Evolutionary conservation across 2,888 invertebrate species (phyloP).

Genomic region (Plusia festucae): DNA sequence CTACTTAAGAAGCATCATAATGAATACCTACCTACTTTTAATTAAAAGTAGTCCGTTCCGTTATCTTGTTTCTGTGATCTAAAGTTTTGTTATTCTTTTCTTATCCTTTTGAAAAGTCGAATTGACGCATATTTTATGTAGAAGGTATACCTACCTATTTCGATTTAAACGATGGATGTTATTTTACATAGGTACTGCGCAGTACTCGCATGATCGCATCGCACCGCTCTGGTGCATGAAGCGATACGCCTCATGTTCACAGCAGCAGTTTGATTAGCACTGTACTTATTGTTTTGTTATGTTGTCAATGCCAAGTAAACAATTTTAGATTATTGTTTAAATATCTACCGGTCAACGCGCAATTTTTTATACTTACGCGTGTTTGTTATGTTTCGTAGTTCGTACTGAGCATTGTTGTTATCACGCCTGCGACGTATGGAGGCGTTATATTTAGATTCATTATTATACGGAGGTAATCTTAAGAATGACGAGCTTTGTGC

Average conservation of each 20-base stretch:
- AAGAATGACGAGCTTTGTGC: slow-evolving; percentile 4
- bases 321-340: background rate
- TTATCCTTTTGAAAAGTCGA: background rate
- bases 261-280: no score
- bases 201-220: no score
- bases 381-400: background rate
- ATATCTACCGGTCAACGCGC: background rate
- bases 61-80: no score
- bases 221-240: no score
- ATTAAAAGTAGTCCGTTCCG: no score
- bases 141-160: no score
- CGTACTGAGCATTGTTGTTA: background rate
- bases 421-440: background rate
- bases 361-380: background rate
- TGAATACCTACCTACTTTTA: no score
- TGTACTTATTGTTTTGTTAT: background rate
- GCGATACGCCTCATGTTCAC: no score
- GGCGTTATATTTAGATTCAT: background rate
- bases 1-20: background rate
- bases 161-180: no score
- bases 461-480: background rate
- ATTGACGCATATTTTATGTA: background rate
- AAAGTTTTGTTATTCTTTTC: no score
- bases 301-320: background rate
- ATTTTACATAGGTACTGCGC: no score